A percentile compares a stretch with the other conserved stretches of the same genome.
Conservation (phyloP, 2,113 vertebrate species). For the Marmota flaviventris region DNA sequence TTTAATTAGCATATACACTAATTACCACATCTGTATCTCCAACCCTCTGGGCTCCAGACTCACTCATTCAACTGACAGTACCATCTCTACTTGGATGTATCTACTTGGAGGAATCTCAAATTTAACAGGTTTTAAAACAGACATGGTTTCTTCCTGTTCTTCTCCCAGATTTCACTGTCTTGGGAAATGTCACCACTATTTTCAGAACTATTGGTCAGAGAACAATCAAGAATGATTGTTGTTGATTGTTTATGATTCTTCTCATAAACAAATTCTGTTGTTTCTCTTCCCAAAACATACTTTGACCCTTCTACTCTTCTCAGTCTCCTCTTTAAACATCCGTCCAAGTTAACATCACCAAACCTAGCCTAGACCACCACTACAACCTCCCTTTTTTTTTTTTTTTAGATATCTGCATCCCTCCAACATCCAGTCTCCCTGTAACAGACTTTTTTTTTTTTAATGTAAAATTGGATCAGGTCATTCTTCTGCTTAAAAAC, state of each 20-base stretch:
- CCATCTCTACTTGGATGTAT: neutral
- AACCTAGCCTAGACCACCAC: neutral
- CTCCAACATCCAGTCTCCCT: neutral
- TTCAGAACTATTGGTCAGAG: neutral
- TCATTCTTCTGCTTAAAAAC: neutral
- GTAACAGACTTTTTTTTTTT: neutral
- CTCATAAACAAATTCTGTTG: neutral
- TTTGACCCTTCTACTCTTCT: neutral
- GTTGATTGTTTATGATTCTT: too few species aligned
- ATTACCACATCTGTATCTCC: neutral
- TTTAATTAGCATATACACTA: neutral
- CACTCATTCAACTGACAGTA: neutral
- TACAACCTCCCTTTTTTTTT: neutral
- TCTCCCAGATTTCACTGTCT: neutral
- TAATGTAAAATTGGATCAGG: neutral
- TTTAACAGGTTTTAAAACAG: neutral
- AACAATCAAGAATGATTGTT: too few species aligned
- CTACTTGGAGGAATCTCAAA: neutral
- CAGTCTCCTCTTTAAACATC: neutral
- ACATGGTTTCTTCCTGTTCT: neutral
- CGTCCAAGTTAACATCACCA: neutral
- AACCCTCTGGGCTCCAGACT: neutral
- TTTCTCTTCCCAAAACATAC: constrained; percentile 7
- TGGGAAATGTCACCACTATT: neutral
- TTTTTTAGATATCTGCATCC: neutral